Evolutionary conservation across 2,797 vertebrate species (phyloP), one percentile per base, ranked within the genome.

Genomic region (Acanthurus lineatus): DNA sequence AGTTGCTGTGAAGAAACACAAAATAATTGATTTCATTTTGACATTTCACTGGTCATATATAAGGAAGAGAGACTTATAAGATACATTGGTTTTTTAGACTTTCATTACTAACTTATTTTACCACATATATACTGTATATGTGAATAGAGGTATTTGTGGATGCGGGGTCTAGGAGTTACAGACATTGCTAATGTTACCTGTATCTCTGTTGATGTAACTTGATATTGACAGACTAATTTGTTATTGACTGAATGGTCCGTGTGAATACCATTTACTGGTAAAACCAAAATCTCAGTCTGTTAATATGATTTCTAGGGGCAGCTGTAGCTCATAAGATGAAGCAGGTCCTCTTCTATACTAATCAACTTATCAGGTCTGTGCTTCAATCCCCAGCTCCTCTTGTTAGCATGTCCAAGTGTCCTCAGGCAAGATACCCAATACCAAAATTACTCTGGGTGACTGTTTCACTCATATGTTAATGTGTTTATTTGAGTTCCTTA

Each of bases 1-100:
- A 56, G 92, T 92, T 0, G 88, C 92, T 92, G 88, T 38, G 42
- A 69, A 88, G 69, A 48, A 88, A 91, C 75, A 87, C 40, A 82
- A 54, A 85, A 75, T 71, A 20, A 78, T 48, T 73, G 2, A 66
- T 64, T 66, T 74, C 5, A 67, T 51, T 63, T 52, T 68, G 48
- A 77, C 75, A 76, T 70, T 86, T 73, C 9, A 54, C 49, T 68
- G 14, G 22, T n/a, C 15, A 19, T 20, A 17, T 17, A 32, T 2
- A 38, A 20, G 20, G 19, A 74, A 32, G 42, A 67, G 51, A 53
- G 42, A 17, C 7, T 62, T 48, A 57, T 53, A 6, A 59, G 12
- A 73, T 22, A 38, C 38, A 20, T 42, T 47, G 5, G n/a, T 4
- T 19, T 38, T 42, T 14, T 4, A 42, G 16, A 70, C 20, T n/a